phyloP scores from a whole-genome alignment of 2,113 vertebrate species.

The Melospiza georgiana region DNA sequence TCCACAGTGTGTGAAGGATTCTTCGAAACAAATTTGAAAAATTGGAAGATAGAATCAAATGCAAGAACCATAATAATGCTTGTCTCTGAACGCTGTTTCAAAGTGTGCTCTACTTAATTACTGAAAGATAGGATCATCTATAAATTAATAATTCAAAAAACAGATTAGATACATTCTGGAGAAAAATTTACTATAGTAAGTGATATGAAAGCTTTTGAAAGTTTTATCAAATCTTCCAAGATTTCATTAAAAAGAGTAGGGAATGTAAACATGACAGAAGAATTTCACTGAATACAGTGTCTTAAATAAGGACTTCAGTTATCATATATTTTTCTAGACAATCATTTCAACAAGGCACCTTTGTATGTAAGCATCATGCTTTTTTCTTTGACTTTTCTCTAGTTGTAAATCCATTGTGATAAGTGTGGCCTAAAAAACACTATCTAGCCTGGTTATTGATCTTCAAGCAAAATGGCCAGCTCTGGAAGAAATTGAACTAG shows the following conservation, averaged over 20 bases:
- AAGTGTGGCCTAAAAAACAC: not conserved
- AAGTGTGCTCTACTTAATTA: not conserved
- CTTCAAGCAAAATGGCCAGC: not conserved
- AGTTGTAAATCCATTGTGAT: not conserved
- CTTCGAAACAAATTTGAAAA: not conserved
- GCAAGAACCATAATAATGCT: not conserved
- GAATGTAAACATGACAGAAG: not conserved
- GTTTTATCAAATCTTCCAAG: not conserved
- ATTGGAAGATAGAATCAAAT: not conserved
- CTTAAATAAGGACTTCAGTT: not conserved
- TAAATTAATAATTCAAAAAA: not conserved
- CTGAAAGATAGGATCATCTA: not conserved
- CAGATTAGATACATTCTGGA: not conserved
- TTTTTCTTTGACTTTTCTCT: not conserved
- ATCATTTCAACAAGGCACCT: not conserved
- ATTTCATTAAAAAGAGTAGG: not conserved
- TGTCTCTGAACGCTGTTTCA: not conserved
- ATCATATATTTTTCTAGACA: not conserved
- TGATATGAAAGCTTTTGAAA: not conserved
- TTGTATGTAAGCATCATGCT: rapidly evolving
- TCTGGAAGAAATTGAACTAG: not conserved
- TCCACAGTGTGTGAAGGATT: not conserved
- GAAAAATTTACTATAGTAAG: not conserved
- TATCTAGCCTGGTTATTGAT: not conserved
- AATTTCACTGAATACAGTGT: not conserved